Evolutionary conservation across 2,113 vertebrate genomes (phyloP).

Genomic region (Spea bombifrons): DNA sequence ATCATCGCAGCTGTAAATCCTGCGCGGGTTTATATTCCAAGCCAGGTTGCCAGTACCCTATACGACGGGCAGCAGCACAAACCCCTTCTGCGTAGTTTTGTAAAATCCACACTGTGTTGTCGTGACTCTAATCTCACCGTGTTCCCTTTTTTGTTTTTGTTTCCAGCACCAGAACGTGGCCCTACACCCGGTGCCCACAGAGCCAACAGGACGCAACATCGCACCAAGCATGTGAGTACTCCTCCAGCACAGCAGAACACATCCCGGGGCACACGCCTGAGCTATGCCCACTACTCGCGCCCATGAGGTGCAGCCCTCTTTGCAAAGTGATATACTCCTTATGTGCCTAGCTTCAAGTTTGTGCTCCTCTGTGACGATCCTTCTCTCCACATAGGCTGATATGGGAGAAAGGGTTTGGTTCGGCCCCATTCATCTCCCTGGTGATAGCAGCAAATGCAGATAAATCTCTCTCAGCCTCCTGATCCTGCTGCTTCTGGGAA

Average conservation of each 20-base stretch:
- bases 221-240: constrained; percentile 70
- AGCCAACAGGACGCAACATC: constrained; percentile 74
- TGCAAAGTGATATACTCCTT: constrained; percentile 80
- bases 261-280: not conserved
- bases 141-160: constrained; percentile 63
- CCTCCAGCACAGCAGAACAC: constrained; percentile 60
- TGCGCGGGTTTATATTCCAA: constrained; percentile 70
- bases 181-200: constrained; percentile 84
- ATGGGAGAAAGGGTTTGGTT: constrained; percentile 73
- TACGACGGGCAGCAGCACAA: constrained; percentile 39
- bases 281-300: constrained; percentile 23
- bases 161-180: constrained; percentile 83
- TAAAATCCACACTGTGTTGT: constrained; percentile 80
- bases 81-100: constrained; percentile 61
- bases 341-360: constrained; percentile 80
- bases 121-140: constrained; percentile 70
- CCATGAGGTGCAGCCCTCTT: constrained; percentile 62
- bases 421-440: constrained; percentile 83
- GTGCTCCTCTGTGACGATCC: constrained; percentile 83
- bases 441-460: constrained; percentile 83
- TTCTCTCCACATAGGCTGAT: constrained; percentile 74
- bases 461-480: constrained; percentile 78
- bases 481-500: constrained; percentile 59
- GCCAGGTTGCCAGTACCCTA: constrained; percentile 48
- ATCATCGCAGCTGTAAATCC: constrained; percentile 73